phyloP scores from a whole-genome alignment of 2,113 vertebrate species.

The Cryptotis parvus region DNA sequence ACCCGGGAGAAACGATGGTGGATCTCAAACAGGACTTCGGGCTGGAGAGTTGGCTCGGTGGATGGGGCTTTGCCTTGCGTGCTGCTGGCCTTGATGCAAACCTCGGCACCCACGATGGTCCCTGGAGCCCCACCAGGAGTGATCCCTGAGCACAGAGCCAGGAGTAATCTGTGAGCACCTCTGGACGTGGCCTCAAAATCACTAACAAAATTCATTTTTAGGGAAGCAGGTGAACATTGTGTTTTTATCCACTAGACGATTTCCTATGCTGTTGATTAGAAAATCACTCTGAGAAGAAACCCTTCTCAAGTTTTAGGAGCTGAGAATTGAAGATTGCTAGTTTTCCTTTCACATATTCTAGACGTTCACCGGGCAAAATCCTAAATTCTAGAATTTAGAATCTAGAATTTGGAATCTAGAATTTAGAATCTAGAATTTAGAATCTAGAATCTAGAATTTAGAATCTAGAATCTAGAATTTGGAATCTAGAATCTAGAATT shows the following conservation, averaged over 20 bases:
- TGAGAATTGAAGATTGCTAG: slow-evolving; percentile 31
- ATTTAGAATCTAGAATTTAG: too few species aligned
- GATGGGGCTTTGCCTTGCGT: too few species aligned
- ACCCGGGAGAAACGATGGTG: background rate
- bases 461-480: too few species aligned
- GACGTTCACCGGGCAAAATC: background rate
- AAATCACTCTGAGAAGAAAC: slow-evolving; percentile 46
- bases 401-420: too few species aligned
- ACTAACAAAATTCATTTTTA: background rate
- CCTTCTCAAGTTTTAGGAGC: slow-evolving; percentile 24
- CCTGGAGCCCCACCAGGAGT: too few species aligned
- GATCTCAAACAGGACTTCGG: background rate
- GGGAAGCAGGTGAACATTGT: slow-evolving; percentile 11
- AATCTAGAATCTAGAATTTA: too few species aligned
- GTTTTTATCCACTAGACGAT: slow-evolving; percentile 33
- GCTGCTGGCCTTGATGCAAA: too few species aligned
- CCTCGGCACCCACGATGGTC: too few species aligned
- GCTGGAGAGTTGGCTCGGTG: background rate
- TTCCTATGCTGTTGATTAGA: slow-evolving; percentile 22
- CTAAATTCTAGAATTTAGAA: slow-evolving; percentile 40
- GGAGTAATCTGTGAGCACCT: too few species aligned
- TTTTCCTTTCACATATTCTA: slow-evolving; percentile 15
- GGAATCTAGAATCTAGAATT: too few species aligned
- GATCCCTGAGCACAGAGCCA: too few species aligned
- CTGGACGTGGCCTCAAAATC: too few species aligned